A percentile compares a stretch with the other conserved stretches of the same genome.
phyloP scores from a whole-genome alignment of 2,113 vertebrate genomes.

The Piprites chloris region DNA sequence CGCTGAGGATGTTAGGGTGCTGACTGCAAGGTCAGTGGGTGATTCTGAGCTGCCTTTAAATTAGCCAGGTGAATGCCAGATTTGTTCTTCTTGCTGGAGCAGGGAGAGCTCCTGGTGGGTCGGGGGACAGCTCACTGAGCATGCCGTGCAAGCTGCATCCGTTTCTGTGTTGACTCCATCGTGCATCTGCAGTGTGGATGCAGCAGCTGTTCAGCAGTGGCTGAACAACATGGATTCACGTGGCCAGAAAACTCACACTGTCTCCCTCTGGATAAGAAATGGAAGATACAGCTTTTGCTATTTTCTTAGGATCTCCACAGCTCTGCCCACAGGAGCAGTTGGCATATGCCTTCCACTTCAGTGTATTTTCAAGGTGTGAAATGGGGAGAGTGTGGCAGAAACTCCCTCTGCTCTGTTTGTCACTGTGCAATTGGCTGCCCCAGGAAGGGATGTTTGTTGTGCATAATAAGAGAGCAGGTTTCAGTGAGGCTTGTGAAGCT shows the following conservation, averaged over 20 bases:
- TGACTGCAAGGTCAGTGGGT: not conserved
- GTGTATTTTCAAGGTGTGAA: slow-evolving; percentile 14
- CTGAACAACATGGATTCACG: not conserved
- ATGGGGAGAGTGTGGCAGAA: not conserved
- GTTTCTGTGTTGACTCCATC: not conserved
- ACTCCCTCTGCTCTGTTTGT: not conserved
- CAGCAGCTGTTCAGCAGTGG: not conserved
- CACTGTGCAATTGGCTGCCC: not conserved
- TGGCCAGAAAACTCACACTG: not conserved
- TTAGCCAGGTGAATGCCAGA: not conserved
- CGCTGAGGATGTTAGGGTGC: not conserved
- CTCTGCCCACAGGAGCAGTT: slow-evolving; percentile 10
- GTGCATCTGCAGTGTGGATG: not conserved
- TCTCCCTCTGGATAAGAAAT: not conserved
- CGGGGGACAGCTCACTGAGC: not conserved
- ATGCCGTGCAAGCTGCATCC: not conserved
- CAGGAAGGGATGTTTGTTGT: not conserved
- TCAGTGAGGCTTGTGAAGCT: not conserved
- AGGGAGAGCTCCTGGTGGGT: not conserved
- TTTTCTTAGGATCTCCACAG: not conserved
- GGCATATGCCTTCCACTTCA: not conserved
- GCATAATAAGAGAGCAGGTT: not conserved
- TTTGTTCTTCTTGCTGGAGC: not conserved
- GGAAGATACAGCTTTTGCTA: not conserved
- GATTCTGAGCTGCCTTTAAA: not conserved